These are phyloP conservation scores for Dasypus novemcinctus DNA, from an alignment of 2,113 vertebrate species.

Conservation along the genomic window DNA sequence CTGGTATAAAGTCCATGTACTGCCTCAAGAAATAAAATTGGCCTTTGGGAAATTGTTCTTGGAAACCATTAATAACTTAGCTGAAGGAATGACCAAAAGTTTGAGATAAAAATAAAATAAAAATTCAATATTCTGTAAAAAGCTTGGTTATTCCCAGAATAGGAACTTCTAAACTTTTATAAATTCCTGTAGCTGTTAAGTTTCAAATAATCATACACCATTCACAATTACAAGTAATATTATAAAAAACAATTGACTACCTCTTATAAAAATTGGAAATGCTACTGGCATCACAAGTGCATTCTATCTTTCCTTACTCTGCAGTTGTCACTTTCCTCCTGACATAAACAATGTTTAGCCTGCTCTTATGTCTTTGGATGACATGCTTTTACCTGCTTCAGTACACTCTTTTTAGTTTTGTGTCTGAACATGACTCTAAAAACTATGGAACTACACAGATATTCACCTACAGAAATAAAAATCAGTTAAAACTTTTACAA, in stretches of 20 bases:
- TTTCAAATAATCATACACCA: neutral
- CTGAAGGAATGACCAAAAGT: constrained; percentile 25
- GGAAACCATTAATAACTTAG: constrained; percentile 51
- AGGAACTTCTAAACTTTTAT: neutral
- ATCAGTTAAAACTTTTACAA: neutral
- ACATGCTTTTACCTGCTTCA: neutral
- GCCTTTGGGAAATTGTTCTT: constrained; percentile 13
- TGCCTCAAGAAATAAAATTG: constrained; percentile 15
- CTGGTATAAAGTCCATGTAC: neutral
- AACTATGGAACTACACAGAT: neutral
- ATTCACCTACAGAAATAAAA: neutral
- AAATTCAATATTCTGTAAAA: constrained; percentile 36
- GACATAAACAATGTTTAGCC: rapidly evolving
- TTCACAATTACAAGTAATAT: neutral
- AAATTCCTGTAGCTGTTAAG: neutral
- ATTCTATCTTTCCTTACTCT: rapidly evolving
- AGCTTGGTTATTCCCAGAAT: neutral
- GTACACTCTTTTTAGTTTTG: neutral
- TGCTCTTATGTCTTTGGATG: too few relatives aligned
- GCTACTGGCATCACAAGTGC: too few relatives aligned
- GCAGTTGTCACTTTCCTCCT: neutral
- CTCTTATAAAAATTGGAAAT: neutral
- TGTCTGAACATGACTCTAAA: neutral
- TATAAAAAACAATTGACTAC: neutral
- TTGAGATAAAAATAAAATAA: constrained; percentile 42